Percentiles rank a stretch among this genome's conserved stretches.
These are phyloP conservation scores for Synaphobranchus kaupii DNA, from an alignment of 2,797 vertebrate genomes.

Conservation along the genomic window DNA sequence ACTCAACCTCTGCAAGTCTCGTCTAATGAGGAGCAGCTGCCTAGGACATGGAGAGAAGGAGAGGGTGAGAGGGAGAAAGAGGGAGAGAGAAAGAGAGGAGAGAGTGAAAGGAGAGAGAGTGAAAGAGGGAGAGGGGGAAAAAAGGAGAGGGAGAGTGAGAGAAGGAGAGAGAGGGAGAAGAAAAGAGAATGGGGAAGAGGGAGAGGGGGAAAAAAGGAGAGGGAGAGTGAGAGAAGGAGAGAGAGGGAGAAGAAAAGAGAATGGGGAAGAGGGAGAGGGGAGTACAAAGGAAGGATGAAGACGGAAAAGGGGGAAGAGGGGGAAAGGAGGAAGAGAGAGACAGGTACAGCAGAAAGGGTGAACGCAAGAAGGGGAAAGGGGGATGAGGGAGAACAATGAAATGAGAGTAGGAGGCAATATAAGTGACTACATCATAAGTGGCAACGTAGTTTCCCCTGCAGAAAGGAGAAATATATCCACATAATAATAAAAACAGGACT, in stretches of 20 bases:
- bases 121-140: neutral
- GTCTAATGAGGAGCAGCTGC: slow-evolving; percentile 52
- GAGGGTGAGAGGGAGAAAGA: slow-evolving; percentile 5
- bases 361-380: neutral
- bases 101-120: neutral
- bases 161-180: neutral
- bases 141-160: neutral
- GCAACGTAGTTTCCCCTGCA: neutral
- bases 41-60: neutral
- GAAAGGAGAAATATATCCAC: neutral
- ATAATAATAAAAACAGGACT: neutral
- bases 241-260: neutral
- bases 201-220: neutral
- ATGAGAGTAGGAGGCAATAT: too few relatives aligned
- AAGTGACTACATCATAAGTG: neutral
- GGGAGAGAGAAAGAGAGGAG: neutral
- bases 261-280: neutral
- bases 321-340: neutral
- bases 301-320: neutral
- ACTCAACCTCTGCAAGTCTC: slow-evolving; percentile 30
- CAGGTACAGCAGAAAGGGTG: neutral
- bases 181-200: too few relatives aligned
- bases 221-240: neutral
- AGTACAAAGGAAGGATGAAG: neutral
- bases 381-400: neutral